Conservation (phyloP, 2,888 invertebrate genomes). For the Malacosoma neustria region DNA sequence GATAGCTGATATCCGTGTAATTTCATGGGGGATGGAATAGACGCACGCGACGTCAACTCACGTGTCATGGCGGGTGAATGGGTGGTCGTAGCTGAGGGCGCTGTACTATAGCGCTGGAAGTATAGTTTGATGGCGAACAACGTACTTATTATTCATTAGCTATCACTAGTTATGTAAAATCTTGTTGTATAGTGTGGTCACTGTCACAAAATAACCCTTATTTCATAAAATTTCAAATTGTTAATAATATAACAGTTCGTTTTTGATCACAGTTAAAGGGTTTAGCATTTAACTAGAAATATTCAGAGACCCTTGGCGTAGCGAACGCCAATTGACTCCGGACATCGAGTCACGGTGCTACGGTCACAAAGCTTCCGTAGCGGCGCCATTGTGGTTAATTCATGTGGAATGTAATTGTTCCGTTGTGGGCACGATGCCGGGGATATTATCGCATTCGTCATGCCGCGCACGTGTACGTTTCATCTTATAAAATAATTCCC, state of each 20-base stretch:
- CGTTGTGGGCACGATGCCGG: constrained; percentile 42
- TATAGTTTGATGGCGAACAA: too few relatives aligned
- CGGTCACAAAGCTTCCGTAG: constrained; percentile 56
- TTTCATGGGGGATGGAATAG: constrained; percentile 26
- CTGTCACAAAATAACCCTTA: too few relatives aligned
- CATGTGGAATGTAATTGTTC: constrained; percentile 70
- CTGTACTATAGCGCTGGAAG: background rate
- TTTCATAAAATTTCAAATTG: too few relatives aligned
- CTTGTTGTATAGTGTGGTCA: too few relatives aligned
- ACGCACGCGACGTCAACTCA: constrained; percentile 55
- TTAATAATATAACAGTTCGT: too few relatives aligned
- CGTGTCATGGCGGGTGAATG: constrained; percentile 5
- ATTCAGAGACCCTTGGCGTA: background rate
- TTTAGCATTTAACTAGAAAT: too few relatives aligned
- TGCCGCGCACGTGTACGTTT: constrained; percentile 68
- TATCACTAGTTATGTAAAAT: too few relatives aligned
- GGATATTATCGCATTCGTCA: constrained; percentile 71
- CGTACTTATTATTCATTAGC: too few relatives aligned
- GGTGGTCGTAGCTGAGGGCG: background rate
- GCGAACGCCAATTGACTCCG: constrained; percentile 38
- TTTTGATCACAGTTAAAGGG: too few relatives aligned
- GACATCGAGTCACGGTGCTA: constrained; percentile 48
- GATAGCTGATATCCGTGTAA: constrained; percentile 48
- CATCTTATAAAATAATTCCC: constrained; percentile 74
- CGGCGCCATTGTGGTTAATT: constrained; percentile 60